These are phyloP conservation scores for Vanessa atalanta DNA, from an alignment of 1,140 invertebrate genomes.

Conservation along the genomic window DNA sequence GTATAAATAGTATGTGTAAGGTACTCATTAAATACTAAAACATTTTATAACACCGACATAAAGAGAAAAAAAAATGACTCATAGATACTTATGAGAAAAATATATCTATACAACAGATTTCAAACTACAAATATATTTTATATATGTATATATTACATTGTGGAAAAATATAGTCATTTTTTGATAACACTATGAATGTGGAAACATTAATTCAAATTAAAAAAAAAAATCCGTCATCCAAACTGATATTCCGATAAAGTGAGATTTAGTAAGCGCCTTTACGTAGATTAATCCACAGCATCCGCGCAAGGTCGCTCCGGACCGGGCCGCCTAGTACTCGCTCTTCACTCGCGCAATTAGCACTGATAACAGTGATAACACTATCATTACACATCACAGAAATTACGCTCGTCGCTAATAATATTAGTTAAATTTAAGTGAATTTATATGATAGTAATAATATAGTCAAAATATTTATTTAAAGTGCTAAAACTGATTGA, in stretches of 20 bases:
- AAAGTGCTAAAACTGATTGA: background rate
- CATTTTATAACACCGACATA: constrained; percentile 3
- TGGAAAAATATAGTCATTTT: too few relatives aligned
- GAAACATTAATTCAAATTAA: too few relatives aligned
- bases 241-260: background rate
- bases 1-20: constrained; percentile 19
- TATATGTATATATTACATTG: too few relatives aligned
- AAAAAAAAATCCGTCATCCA: background rate
- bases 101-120: too few relatives aligned
- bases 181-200: too few relatives aligned
- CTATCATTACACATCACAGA: constrained; percentile 22
- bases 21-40: background rate
- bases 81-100: too few relatives aligned
- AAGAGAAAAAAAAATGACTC: background rate
- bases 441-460: background rate
- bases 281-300: constrained; percentile 46
- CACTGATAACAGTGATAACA: constrained; percentile 55
- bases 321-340: constrained; percentile 49
- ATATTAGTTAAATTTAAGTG: background rate
- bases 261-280: background rate
- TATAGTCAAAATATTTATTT: background rate
- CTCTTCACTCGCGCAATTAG: constrained; percentile 56
- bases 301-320: constrained; percentile 53
- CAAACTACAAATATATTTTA: too few relatives aligned
- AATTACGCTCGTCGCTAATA: background rate